A percentile compares a stretch with the other conserved stretches of the same genome.
phyloP scores from a whole-genome alignment of 2,113 vertebrate species.

The Butorides virescens region DNA sequence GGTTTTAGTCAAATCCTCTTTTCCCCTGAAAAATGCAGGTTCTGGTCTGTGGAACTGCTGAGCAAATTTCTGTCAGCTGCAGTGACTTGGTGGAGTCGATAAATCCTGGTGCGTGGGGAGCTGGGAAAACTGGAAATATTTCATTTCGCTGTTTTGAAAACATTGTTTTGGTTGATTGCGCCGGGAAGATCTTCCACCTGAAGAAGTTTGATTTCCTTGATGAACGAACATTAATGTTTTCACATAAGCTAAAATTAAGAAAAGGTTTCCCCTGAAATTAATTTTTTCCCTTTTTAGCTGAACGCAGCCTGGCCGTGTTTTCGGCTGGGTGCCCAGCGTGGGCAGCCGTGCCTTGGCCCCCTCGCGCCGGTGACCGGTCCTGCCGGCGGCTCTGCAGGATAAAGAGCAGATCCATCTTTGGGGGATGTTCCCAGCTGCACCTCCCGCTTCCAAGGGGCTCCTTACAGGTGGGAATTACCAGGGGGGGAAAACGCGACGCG shows the following conservation, averaged over 20 bases:
- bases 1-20: not conserved
- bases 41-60: not conserved
- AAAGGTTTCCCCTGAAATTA: not conserved
- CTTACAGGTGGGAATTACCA: not conserved
- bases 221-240: not conserved
- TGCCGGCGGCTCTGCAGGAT: not conserved
- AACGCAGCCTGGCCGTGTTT: rapidly evolving
- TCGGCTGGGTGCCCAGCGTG: rapidly evolving
- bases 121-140: not conserved
- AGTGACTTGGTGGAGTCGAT: not conserved
- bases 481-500: not conserved
- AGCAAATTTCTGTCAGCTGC: not conserved
- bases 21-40: not conserved
- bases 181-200: not conserved
- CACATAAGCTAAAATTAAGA: rapidly evolving
- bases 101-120: not conserved
- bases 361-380: not conserved
- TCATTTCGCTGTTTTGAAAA: not conserved
- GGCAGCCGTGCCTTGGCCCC: rapidly evolving
- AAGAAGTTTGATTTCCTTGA: not conserved
- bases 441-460: not conserved
- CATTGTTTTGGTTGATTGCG: not conserved
- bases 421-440: not conserved
- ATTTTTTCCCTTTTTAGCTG: not conserved
- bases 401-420: rapidly evolving